Evolutionary conservation across 2,888 invertebrate genomes (phyloP).

Genomic region (Malacosoma neustria): DNA sequence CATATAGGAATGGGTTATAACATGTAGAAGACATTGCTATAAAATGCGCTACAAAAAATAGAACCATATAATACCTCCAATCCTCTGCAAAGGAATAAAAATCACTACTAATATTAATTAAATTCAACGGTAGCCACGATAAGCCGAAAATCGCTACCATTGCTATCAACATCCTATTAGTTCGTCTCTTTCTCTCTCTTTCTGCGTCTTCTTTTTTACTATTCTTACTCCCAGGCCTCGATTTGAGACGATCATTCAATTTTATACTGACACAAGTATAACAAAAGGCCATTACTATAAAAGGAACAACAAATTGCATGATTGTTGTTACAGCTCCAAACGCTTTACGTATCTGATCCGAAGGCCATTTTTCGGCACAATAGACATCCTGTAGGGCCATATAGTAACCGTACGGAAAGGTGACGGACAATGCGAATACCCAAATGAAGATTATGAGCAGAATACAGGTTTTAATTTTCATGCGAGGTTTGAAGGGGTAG

Average conservation of each 20-base stretch:
- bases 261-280: slow-evolving; percentile 88
- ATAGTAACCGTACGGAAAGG: slow-evolving; percentile 90
- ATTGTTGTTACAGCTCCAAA: slow-evolving; percentile 87
- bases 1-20: slow-evolving; percentile 95
- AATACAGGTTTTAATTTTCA: slow-evolving; percentile 85
- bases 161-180: slow-evolving; percentile 92
- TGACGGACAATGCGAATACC: slow-evolving; percentile 85
- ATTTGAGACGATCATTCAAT: slow-evolving; percentile 81
- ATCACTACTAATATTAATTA: slow-evolving; percentile 84
- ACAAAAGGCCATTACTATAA: slow-evolving; percentile 89
- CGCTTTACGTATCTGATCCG: slow-evolving; percentile 79
- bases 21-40: slow-evolving; percentile 95
- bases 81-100: slow-evolving; percentile 76
- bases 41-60: slow-evolving; percentile 88
- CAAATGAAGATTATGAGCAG: slow-evolving; percentile 87
- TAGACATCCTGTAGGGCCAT: slow-evolving; percentile 75
- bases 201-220: slow-evolving; percentile 86
- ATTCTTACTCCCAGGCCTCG: slow-evolving; percentile 83
- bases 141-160: slow-evolving; percentile 93
- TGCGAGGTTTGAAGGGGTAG: slow-evolving; percentile 88
- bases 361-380: slow-evolving; percentile 88
- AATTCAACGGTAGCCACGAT: slow-evolving; percentile 89
- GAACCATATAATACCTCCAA: slow-evolving; percentile 83
- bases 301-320: slow-evolving; percentile 91
- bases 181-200: slow-evolving; percentile 84